Evolutionary conservation across 2,113 vertebrate genomes (phyloP), one percentile per base, ranked within the genome.

Genomic region (Mus musculus): DNA sequence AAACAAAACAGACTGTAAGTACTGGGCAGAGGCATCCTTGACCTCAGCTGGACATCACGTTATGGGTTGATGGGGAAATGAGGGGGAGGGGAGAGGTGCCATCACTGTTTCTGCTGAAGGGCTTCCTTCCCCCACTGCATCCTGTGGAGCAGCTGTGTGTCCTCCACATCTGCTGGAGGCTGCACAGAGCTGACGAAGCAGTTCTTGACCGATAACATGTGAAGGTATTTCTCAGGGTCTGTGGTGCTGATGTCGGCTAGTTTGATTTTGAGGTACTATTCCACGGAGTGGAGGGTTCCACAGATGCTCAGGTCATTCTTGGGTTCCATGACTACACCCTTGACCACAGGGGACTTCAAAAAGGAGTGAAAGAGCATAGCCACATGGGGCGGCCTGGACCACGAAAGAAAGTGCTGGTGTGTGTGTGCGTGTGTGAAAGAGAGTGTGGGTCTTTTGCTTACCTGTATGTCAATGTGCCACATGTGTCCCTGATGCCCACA

Each of bases 251-350:
- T 99, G 97, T 99, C 99, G 69, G 99, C 99, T 78, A 99, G 98
- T 89, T 99, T 99, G 94, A 99, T 99, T 97, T 99, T 99, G 98
- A 99, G 98, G 96, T 99, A 99, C 99, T 99, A 99, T 98, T 99
- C 99, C 67, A 99, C 99, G 11, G 99, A 99, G 95, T 99, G 99
- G 73, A 99, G 98, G 0, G 99, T 99, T 81, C 99, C 99, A 97
- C 99, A 99, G 96, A 99, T 99, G 97, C 99, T 99, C 92, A 99
- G 87, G 97, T 99, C 99, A 97, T 99, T 99, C 96, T 99, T 99
- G 20, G 99, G 98, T 97, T 99, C 99, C 97, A 99, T 99, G 61
- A 99, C 99, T 89, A 99, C 99, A 75, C 99, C 99, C 97, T 99
- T 99, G 88, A 99, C 99, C 97, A 99, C 99, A 93, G 99, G 97